Evolutionary conservation across 2,888 invertebrate species (phyloP), one percentile per base, ranked within the genome.

Genomic region (Athalia circularis): DNA sequence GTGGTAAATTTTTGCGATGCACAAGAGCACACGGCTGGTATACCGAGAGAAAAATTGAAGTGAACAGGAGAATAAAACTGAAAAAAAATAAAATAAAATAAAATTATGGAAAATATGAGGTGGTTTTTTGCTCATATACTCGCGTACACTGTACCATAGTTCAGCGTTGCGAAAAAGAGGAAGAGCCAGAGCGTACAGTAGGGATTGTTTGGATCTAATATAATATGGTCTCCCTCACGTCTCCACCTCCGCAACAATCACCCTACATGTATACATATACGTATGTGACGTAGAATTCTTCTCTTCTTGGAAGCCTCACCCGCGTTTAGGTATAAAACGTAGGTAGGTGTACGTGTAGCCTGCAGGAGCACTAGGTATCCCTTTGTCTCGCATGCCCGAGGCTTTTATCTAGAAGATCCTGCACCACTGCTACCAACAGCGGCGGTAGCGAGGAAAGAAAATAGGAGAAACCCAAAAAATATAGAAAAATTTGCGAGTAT

Each of bases 331-430:
- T 29, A 29, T 29, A 29, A 29, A 29, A 50, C 68, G 48, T 65
- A 9, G 52, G 52, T 15, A 52, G 57, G 57, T 47, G 57, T 47
- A 47, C 72, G 72, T 45, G 72, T 72, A 59, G 47, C 75, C 65
- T 45, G 54, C 29, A 29, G 29, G 68, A 75, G 78, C 74, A 64
- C 62, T 72, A 72, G 74, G 78, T 62, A 74, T 78, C 75, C 78
- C 78, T 78, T 78, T 78, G 78, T 78, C 78, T 78, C 78, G 78
- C n/a, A 65, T 74, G 64, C 78, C n/a, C 15, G 50, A 11, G 15
- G 65, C 52, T 75, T 78, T 78, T 78, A 78, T 78, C 74, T 75
- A 75, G 78, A 52, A 62, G 61, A 75, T 75, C 76, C 72, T 11
- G 8, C 29, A 29, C 29, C 29, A 29, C 29, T 2, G 29, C 29